These are phyloP conservation scores for Cavia aperea DNA, from an alignment of 2,113 vertebrate genomes.

Conservation along the genomic window DNA sequence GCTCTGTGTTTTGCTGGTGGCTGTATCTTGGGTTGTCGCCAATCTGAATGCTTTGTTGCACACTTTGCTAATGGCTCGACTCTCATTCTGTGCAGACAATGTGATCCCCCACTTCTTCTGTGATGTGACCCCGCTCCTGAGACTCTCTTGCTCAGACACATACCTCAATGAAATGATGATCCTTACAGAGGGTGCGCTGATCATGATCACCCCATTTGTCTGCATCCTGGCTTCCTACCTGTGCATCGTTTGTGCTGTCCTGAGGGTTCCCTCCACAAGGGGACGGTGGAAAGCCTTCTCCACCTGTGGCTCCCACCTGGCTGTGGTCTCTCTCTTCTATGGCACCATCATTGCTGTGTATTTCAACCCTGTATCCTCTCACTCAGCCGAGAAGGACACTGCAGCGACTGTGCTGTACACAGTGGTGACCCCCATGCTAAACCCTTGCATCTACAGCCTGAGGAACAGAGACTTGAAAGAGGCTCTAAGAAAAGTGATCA, in stretches of 20 bases:
- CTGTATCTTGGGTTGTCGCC: constrained; percentile 43
- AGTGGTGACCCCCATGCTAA: constrained; percentile 70
- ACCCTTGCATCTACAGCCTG: constrained; percentile 70
- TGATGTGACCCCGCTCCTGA: constrained; percentile 56
- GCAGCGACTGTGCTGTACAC: constrained; percentile 64
- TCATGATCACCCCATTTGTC: constrained; percentile 38
- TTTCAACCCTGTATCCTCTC: constrained; percentile 49
- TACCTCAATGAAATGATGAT: constrained; percentile 48
- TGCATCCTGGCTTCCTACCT: constrained; percentile 53
- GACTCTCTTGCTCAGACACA: constrained; percentile 58
- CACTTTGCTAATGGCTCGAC: constrained; percentile 57
- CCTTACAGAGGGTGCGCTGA: constrained; percentile 39
- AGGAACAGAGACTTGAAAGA: constrained; percentile 66
- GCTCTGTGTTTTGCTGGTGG: constrained; percentile 48
- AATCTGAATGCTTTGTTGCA: constrained; percentile 49
- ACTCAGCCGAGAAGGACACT: neutral
- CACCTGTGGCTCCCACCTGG: constrained; percentile 70
- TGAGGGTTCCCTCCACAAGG: neutral
- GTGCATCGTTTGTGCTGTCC: constrained; percentile 52
- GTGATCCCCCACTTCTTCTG: constrained; percentile 70
- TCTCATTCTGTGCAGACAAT: constrained; percentile 60
- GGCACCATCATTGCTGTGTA: constrained; percentile 69
- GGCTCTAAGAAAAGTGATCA: constrained; percentile 41
- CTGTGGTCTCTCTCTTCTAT: constrained; percentile 64
- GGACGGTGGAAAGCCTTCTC: constrained; percentile 66